Evolutionary conservation across 1,140 invertebrate species (phyloP), one percentile per base, ranked within the genome.

Genomic region (Ctenoplectra terminalis): DNA sequence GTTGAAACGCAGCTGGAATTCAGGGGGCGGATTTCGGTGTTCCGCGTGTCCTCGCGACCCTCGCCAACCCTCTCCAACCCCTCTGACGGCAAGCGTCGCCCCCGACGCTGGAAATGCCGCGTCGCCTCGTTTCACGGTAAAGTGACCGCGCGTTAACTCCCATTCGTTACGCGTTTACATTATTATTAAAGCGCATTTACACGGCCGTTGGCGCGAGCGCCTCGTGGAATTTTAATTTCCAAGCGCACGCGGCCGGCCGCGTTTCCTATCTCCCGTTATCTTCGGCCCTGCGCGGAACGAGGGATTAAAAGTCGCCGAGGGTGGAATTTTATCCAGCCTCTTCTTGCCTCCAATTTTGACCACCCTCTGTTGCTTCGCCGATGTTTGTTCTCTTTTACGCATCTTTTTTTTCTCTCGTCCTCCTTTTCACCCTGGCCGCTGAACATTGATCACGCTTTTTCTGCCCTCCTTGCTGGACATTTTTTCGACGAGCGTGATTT

Each of bases 181-280:
- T 89, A 91, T 91, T 91, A 90, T 91, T 91, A 90, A 90, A 90
- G 90, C 88, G 90, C 89, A 90, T 90, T 91, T 90, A 90, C 90
- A 90, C 88, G 89, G 83, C 79, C 84, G 87, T 87, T 85, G 76
- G 73, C 77, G 83, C 72, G 86, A 76, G 78, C 77, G 79, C 80
- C 86, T 84, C 75, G 64, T 81, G 89, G 90, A 91, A 91, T 91
- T 91, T 91, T 90, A 90, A 91, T 91, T 87, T 86, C 31, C n/a
- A n/a, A n/a, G n/a, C n/a, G n/a, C n/a, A n/a, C n/a, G n/a, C n/a
- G n/a, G n/a, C n/a, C n/a, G n/a, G 34, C 1, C 15, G 29, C 34
- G 29, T 37, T 31, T 43, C 31, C 43, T 64, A 20, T 46, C 64
- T 17, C 29, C 52, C 2, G 29, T 31, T 46, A 74, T 64, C n/a